Conservation (phyloP, 2,113 vertebrate genomes). For the Cyphomyrus discorhynchus region DNA sequence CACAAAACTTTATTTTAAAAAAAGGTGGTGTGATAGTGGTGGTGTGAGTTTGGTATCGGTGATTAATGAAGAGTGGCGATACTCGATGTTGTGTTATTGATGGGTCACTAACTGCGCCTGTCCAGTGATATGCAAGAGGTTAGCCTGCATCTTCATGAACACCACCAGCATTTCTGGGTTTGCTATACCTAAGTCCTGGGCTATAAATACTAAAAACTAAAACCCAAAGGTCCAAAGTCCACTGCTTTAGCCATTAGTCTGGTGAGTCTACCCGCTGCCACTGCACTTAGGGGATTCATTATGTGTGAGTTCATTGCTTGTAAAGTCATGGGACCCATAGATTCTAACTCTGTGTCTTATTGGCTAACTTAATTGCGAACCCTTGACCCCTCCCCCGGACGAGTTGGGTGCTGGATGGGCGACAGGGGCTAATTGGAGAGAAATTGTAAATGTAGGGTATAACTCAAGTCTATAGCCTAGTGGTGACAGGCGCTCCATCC, state of each 20-base stretch:
- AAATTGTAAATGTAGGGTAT: background rate
- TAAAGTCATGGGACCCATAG: background rate
- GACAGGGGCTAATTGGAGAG: background rate
- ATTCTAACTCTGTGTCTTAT: background rate
- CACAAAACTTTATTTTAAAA: background rate
- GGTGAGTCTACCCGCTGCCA: background rate
- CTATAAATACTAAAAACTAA: background rate
- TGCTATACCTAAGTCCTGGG: background rate
- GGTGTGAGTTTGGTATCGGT: background rate
- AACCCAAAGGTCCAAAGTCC: background rate
- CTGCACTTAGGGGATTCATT: background rate
- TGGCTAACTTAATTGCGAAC: constrained; percentile 1
- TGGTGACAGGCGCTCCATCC: background rate
- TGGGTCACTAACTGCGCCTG: background rate
- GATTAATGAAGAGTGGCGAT: background rate
- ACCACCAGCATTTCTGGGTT: background rate
- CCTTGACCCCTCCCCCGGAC: background rate
- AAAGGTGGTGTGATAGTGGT: background rate
- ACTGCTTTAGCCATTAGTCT: background rate
- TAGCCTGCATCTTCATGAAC: background rate
- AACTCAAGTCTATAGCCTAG: background rate
- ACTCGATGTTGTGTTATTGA: background rate
- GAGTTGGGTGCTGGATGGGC: background rate
- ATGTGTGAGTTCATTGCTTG: background rate
- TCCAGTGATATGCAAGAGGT: background rate